These are phyloP conservation scores for Sarcophaga carnaria DNA, from an alignment of 2,888 invertebrate species.

Conservation along the genomic window DNA sequence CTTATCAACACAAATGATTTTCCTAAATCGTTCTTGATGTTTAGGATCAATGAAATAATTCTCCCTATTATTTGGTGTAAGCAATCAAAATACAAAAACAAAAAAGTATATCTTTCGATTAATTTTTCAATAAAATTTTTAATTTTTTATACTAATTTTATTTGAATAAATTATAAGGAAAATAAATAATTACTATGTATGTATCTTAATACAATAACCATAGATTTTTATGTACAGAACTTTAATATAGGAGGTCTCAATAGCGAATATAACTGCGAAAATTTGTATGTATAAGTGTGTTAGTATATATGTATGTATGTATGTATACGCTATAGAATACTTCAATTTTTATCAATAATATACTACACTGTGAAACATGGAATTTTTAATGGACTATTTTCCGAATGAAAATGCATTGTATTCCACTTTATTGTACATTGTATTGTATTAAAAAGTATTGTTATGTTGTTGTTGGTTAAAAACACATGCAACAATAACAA, in stretches of 20 bases:
- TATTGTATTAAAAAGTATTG: conserved; percentile 62
- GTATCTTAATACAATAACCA: neutral
- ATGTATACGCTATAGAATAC: conserved; percentile 16
- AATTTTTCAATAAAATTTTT: no score
- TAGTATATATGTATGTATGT: conserved; percentile 4
- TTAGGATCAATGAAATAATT: no score
- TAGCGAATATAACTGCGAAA: neutral
- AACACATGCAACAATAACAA: neutral
- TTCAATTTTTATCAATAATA: conserved; percentile 65
- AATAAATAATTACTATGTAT: neutral
- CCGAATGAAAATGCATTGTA: conserved; percentile 65
- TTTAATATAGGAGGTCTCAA: neutral
- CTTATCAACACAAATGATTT: no score
- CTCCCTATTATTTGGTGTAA: no score
- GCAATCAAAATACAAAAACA: no score
- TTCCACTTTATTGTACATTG: conserved; percentile 55
- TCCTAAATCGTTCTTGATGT: no score
- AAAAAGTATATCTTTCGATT: no score
- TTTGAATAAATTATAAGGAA: neutral
- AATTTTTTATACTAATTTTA: no score
- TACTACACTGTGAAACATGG: conserved; percentile 65
- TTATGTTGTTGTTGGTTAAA: conserved; percentile 50
- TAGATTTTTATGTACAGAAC: neutral
- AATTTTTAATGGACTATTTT: conserved; percentile 61
- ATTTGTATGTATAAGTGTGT: neutral